Conservation (phyloP, 1,140 invertebrate genomes). For the Trachymyrmex cornetzi region DNA sequence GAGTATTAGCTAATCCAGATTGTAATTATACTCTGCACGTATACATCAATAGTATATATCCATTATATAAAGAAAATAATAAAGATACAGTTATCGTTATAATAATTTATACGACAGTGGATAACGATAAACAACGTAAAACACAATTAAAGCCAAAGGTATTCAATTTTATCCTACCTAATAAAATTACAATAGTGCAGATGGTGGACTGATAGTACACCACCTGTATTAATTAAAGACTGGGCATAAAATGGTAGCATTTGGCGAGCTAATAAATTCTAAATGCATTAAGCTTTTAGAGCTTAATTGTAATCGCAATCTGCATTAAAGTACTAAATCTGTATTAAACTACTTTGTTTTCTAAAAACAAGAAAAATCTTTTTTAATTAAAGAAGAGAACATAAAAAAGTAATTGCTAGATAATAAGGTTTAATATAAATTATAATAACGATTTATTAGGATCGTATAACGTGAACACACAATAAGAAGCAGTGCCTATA, state of each 20-base stretch:
- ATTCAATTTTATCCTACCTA: not conserved
- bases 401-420: not conserved
- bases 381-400: not conserved
- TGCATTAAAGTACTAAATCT: conserved; percentile 40
- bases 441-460: too few species aligned
- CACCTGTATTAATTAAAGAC: conserved; percentile 56
- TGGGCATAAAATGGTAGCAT: conserved; percentile 45
- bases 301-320: conserved; percentile 27
- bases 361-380: not conserved
- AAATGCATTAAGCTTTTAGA: conserved; percentile 43
- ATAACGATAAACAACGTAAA: conserved; percentile 30
- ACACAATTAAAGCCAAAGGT: conserved; percentile 8
- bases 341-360: not conserved
- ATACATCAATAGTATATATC: not conserved
- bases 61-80: conserved; percentile 24
- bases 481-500: too few species aligned
- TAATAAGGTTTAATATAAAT: not conserved
- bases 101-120: not conserved
- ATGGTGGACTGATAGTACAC: conserved; percentile 34
- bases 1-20: conserved; percentile 15
- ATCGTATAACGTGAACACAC: too few species aligned
- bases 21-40: not conserved
- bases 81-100: not conserved
- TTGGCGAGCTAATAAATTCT: conserved; percentile 47
- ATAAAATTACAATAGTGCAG: conserved; percentile 46